Evolutionary conservation across 2,113 vertebrate genomes (phyloP).

Genomic region (Stegostoma tigrinum): DNA sequence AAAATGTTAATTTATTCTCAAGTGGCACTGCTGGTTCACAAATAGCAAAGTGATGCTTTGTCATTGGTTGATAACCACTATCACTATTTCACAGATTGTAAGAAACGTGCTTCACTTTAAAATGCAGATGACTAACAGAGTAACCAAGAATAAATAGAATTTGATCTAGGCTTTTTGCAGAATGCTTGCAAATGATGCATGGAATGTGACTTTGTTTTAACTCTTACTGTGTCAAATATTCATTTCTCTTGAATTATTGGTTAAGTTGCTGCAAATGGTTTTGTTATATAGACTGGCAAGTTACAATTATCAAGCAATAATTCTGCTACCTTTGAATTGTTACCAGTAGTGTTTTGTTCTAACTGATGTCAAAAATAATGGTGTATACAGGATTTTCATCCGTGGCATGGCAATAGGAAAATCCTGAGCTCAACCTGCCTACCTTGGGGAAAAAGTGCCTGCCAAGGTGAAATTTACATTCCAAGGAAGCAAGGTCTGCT

Average conservation of each 20-base stretch:
- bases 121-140: background rate
- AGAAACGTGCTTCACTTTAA: background rate
- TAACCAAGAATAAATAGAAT: conserved; percentile 3
- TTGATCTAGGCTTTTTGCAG: background rate
- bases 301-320: background rate
- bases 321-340: too few relatives aligned
- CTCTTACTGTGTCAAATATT: background rate
- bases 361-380: too few relatives aligned
- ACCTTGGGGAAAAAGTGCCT: too few relatives aligned
- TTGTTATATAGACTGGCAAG: background rate
- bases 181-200: background rate
- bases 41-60: conserved; percentile 10
- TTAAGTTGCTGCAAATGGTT: background rate
- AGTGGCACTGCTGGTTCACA: background rate
- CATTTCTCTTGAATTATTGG: background rate
- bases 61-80: conserved; percentile 11
- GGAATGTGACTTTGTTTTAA: background rate
- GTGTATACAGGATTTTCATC: too few relatives aligned
- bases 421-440: too few relatives aligned
- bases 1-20: conserved; percentile 24
- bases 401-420: too few relatives aligned
- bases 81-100: background rate
- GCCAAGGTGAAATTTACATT: too few relatives aligned
- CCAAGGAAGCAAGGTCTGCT: too few relatives aligned
- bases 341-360: background rate